Evolutionary conservation across 2,113 vertebrate genomes (phyloP), one percentile per base, ranked within the genome.

Genomic region (Dolichallabes microphthalmus): DNA sequence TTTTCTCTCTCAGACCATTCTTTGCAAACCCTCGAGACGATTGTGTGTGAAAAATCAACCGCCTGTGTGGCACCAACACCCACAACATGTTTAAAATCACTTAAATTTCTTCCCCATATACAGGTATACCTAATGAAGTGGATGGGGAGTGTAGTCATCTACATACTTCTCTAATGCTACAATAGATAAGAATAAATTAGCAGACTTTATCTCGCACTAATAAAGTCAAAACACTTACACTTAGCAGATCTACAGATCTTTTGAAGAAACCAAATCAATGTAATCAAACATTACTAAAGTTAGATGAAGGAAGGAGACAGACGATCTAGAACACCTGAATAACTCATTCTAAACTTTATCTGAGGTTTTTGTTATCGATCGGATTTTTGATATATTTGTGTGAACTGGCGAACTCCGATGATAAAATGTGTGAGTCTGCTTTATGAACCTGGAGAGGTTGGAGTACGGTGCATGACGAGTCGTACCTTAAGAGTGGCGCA

Each of bases 401-500:
- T 17, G 14, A 55, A 76, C 53, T 55, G 15, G 45, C 73, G 9
- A 15, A n/a, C 13, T 14, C 20, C 4, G 14, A 0, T 50, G 25
- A 50, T n/a, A 15, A 19, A 52, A 73, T 4, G 15, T 12, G 15
- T 45, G 19, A 25, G 73, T 53, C 25, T 17, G n/a, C 74, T 17
- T 27, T 76, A 35, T 55, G 4, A 55, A 76, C 1, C 14, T 17
- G n/a, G 14, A 17, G 8, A 30, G 27, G 10, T 52, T 1, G 6
- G 22, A 58, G n/a, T 12, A 22, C 27, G 1, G 14, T 13, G 30
- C 11, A 0, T 3, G 19, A 2, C 2, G 27, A 63, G 76, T 10
- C 17, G 12, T 89, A 99, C 98, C 98, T 99, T 99, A 0, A 99
- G 94, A 1, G 97, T 99, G 52, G 97, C 96, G 15, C 97, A 99